Base-by-base conservation (phyloP, 2,888 invertebrate species). In the Marasmarcha lunaedactyla region DNA sequence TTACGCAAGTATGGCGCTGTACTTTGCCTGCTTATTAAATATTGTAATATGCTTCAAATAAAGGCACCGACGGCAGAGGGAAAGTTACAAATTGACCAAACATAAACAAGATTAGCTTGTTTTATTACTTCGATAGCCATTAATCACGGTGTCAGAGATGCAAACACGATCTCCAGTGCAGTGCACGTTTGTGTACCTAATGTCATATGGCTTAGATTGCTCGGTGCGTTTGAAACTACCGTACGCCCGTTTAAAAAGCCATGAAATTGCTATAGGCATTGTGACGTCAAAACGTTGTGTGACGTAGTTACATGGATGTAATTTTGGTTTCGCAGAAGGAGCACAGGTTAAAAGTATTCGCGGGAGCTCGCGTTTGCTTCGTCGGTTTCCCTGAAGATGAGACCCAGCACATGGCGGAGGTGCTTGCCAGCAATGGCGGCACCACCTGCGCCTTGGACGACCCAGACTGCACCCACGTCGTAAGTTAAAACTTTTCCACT, bases 321-420 rank as follows among this genome's bases (percentile, higher is more conserved):
- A 30, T 11, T 4, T 30, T 30, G 30, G 30, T 11, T 30, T 76
- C 77, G 42, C 74, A 87, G 88, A 84, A 86, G 52, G 85, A 88
- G 50, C 90, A 91, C 78, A 92, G 91, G 60, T 68, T 97, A 49
- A 93, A 91, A 71, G 94, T 94, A 41, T 97, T 97, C 68, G 90
- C 91, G 66, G 94, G 94, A 15, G 90, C 93, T 42, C 88, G 89
- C 56, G 90, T 97, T 36, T 92, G 93, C 70, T 96, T 97, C 71
- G 86, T 92, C 57, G 97, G 97, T 4, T 97, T 97, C 77, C 89
- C 93, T 1, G 89, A 90, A 44, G 95, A 95, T 55, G 97, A 97
- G 71, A 90, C 91, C 62, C 89, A 89, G 59, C 95, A 97, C 66
- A 97, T 97, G 96, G 90, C 90, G 45, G 95, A 96, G 63, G 89